Evolutionary conservation across 2,113 vertebrate species (phyloP).

Genomic region (Cheilinus undulatus): DNA sequence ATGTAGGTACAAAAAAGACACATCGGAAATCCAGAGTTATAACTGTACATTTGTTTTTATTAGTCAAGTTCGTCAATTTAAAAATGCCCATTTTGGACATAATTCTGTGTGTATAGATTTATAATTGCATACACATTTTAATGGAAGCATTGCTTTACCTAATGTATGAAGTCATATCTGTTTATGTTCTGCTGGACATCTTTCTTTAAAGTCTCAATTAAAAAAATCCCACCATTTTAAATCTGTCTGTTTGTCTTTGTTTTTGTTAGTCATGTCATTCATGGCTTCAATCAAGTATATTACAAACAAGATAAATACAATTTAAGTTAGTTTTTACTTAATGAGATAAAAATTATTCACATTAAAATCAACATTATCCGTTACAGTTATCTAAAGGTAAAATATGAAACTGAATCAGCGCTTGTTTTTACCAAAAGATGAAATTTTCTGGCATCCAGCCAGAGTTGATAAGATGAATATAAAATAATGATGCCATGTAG

Average conservation of each 20-base stretch:
- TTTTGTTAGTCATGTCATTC: background rate
- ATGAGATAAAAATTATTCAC: constrained; percentile 1
- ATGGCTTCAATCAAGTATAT: constrained; percentile 1
- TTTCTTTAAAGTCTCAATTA: constrained; percentile 72
- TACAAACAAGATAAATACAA: constrained; percentile 43
- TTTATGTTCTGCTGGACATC: constrained; percentile 66
- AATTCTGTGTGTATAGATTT: constrained; percentile 31
- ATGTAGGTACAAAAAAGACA: constrained; percentile 11
- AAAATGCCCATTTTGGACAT: constrained; percentile 14
- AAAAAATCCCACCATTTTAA: constrained; percentile 55
- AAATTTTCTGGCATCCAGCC: background rate
- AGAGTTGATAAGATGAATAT: background rate
- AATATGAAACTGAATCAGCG: constrained; percentile 19
- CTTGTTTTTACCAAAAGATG: constrained; percentile 4
- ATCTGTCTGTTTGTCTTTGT: constrained; percentile 33
- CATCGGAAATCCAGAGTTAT: constrained; percentile 1
- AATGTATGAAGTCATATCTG: constrained; percentile 65
- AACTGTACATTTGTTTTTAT: constrained; percentile 16
- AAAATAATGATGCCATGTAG: background rate
- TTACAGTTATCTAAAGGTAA: constrained; percentile 20
- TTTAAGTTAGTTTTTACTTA: constrained; percentile 15
- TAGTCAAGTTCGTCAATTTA: background rate
- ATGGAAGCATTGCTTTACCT: constrained; percentile 65
- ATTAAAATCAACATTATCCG: constrained; percentile 9
- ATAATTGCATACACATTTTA: constrained; percentile 49